phyloP scores from a whole-genome alignment of 2,888 invertebrate species.

The Dugesia japonica region DNA sequence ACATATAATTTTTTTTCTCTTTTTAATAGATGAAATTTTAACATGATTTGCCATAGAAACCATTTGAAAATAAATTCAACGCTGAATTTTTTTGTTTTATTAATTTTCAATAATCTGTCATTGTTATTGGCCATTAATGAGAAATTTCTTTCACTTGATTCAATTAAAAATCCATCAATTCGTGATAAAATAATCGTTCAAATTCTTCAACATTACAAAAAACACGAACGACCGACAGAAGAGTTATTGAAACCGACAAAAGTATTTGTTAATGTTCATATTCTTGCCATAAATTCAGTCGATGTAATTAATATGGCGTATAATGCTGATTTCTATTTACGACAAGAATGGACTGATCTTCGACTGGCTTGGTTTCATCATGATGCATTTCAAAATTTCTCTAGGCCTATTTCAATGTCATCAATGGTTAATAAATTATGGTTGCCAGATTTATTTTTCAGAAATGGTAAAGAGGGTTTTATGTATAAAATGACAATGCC shows the following conservation, averaged over 20 bases:
- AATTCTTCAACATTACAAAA: conserved; percentile 28
- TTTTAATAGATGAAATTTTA: not conserved
- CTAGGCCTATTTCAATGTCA: conserved; percentile 24
- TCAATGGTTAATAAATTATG: conserved; percentile 28
- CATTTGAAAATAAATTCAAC: not conserved
- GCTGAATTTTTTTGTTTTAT: not conserved
- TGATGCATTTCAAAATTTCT: conserved; percentile 25
- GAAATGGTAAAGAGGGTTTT: conserved; percentile 35
- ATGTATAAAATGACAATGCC: conserved; percentile 35
- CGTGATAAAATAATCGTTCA: conserved; percentile 12
- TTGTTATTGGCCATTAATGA: not conserved
- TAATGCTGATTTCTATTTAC: conserved; percentile 34
- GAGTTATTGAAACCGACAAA: conserved; percentile 14
- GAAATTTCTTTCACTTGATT: not conserved
- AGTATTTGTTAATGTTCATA: conserved; percentile 34
- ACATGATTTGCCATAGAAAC: not conserved
- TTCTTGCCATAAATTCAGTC: conserved; percentile 35
- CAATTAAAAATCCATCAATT: not conserved
- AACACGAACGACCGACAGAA: conserved; percentile 32
- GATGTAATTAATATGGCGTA: conserved; percentile 35
- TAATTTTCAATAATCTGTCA: not conserved
- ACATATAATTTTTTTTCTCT: not conserved
- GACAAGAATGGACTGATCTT: conserved; percentile 33
- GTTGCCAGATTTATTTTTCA: conserved; percentile 35
- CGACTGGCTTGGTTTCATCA: conserved; percentile 29